A percentile compares a stretch with the other conserved stretches of the same genome.
phyloP scores from a whole-genome alignment of 2,797 vertebrate genomes.

The Scleropages formosus region DNA sequence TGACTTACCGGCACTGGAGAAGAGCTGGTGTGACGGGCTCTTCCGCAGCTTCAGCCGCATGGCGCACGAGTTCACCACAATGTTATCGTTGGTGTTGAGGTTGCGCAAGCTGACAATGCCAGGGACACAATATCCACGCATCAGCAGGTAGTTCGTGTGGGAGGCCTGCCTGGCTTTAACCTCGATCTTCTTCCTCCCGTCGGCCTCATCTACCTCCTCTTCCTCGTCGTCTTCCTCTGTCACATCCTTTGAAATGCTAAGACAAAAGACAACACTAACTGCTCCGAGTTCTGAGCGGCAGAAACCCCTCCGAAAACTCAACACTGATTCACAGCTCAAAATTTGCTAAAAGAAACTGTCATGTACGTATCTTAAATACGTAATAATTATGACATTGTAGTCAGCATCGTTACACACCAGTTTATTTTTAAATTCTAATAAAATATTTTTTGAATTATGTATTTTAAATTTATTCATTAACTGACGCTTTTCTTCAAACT shows the following conservation, averaged over 20 bases:
- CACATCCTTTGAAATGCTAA: conserved; percentile 74
- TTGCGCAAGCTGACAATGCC: conserved; percentile 79
- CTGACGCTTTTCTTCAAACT: too few species aligned
- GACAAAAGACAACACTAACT: neutral
- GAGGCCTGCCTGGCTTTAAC: conserved; percentile 87
- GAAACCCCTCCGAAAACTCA: too few species aligned
- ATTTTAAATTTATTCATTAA: too few species aligned
- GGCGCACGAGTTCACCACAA: conserved; percentile 89
- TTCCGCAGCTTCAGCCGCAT: conserved; percentile 74
- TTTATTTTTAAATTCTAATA: too few species aligned
- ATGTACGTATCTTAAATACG: too few species aligned
- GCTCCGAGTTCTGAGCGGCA: too few species aligned
- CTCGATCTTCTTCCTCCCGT: conserved; percentile 68
- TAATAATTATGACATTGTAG: too few species aligned
- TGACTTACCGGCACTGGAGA: conserved; percentile 65
- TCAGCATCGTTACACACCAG: too few species aligned
- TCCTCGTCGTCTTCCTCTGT: conserved; percentile 84
- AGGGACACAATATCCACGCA: conserved; percentile 83
- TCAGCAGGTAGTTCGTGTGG: conserved; percentile 93
- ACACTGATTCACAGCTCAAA: neutral
- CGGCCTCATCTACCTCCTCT: conserved; percentile 69
- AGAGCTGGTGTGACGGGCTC: conserved; percentile 58
- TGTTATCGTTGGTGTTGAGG: conserved; percentile 82
- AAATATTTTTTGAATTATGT: too few species aligned
- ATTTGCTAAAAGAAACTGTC: too few species aligned